Base-by-base conservation (phyloP, 2,888 invertebrate species). In the Ochropacha duplaris region DNA sequence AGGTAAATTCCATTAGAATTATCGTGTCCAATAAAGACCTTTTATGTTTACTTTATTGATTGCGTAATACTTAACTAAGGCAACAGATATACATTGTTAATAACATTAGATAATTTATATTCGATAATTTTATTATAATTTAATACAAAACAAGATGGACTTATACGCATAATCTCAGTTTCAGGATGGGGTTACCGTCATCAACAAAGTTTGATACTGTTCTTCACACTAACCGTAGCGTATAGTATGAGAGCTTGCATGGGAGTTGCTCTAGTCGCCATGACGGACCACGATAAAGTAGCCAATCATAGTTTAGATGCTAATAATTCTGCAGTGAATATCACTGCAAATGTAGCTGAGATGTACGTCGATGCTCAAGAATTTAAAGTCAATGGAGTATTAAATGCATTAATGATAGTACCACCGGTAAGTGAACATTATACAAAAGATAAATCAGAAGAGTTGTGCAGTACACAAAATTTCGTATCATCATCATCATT, bases 231-330 rank as follows among this genome's bases (percentile, higher is more conserved):
- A 19, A 86, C 94, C 0, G 90, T 94, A 49, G 94, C 94, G 2
- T 95, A 95, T 79, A 94, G 94, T 11, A 93, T 95, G 84, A 84
- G 96, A 59, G 90, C 95, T 0, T 94, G 94, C 63, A 92, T 95
- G 79, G 95, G 95, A 0, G 94, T 95, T 0, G 94, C 94, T 0
- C 83, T 96, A 22, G 95, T 95, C 0, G 95, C 94, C 0, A 96
- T 96, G 95, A 83, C 82, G 0, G 66, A 74, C 16, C 66, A 63
- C 22, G 63, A 69, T 1, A 49, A 26, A 49, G 57, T 44, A 19
- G 14, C 24, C 31, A 50, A 24, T 52, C 31, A 31, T 6, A 54
- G 16, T 49, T n/a, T 11, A 49, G 19, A 34, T 44, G 22, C 14
- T 14, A 57, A 39, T 54, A 31, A 50, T 22, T 56, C 49, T 49